Evolutionary conservation across 2,113 vertebrate genomes (phyloP).

Genomic region (Turnix velox): DNA sequence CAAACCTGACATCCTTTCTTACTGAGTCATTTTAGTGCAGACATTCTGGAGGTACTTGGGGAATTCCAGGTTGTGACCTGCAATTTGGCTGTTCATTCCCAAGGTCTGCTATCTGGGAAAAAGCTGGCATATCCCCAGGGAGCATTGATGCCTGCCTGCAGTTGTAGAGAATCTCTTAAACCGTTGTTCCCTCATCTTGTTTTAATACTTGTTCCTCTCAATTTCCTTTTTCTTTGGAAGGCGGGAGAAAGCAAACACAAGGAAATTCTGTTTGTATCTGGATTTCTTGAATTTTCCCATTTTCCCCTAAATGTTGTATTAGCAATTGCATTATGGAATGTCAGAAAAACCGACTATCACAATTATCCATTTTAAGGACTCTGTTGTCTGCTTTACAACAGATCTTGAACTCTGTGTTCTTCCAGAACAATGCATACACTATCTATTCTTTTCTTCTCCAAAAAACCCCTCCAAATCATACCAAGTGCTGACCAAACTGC

Average conservation of each 20-base stretch:
- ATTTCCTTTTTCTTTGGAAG: not conserved
- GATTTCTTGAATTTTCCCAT: not conserved
- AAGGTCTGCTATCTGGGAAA: slow-evolving; percentile 23
- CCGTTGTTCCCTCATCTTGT: slow-evolving; percentile 9
- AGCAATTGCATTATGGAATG: not conserved
- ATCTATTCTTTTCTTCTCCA: not conserved
- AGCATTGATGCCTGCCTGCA: not conserved
- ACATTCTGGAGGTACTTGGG: slow-evolving; percentile 39
- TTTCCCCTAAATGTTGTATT: not conserved
- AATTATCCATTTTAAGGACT: not conserved
- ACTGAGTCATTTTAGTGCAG: slow-evolving; percentile 49
- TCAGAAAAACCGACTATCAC: not conserved
- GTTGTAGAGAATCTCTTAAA: slow-evolving; percentile 16
- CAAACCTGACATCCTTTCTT: slow-evolving; percentile 53
- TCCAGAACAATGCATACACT: not conserved
- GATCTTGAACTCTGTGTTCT: not conserved
- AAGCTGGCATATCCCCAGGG: not conserved
- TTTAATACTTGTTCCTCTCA: not conserved
- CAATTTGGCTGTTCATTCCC: slow-evolving; percentile 33
- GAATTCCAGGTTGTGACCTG: slow-evolving; percentile 61
- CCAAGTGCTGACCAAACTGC: not conserved
- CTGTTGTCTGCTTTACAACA: not conserved
- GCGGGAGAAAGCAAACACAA: not conserved
- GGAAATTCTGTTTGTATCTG: not conserved
- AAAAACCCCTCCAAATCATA: not conserved